Conservation (phyloP, 2,113 vertebrate genomes). For the Embiotoca jacksoni region DNA sequence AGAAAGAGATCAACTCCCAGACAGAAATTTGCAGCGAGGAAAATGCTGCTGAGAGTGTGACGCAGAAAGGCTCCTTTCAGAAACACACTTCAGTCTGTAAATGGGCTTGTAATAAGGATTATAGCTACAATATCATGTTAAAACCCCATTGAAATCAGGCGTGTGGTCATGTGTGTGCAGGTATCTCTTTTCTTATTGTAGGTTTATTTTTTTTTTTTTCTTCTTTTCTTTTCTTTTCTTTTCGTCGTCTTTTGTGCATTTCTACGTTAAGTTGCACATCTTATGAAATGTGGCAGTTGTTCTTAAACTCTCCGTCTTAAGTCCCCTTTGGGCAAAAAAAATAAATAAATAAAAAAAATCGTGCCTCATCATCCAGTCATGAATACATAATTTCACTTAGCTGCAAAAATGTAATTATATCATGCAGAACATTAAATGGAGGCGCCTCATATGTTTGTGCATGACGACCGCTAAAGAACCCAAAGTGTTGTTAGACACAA, state of each 20-base stretch:
- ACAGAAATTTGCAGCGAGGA: background rate
- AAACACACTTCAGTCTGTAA: background rate
- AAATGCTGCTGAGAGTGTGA: background rate
- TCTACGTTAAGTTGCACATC: fast-evolving
- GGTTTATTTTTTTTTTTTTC: background rate
- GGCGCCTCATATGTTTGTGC: too few relatives aligned
- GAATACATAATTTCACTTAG: too few relatives aligned
- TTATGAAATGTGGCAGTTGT: background rate
- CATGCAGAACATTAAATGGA: too few relatives aligned
- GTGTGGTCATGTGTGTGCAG: background rate
- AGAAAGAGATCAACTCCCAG: background rate
- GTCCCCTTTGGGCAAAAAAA: background rate
- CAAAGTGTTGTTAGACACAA: too few relatives aligned
- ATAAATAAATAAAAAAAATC: too few relatives aligned
- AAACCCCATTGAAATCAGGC: conserved; percentile 12
- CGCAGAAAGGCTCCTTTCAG: conserved; percentile 24
- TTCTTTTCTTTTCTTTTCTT: background rate
- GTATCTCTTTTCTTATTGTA: background rate
- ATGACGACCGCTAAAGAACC: too few relatives aligned
- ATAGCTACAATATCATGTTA: background rate
- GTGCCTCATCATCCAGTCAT: too few relatives aligned
- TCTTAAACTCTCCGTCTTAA: conserved; percentile 12
- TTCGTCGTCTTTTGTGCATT: background rate
- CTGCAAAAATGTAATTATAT: too few relatives aligned
- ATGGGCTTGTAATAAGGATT: conserved; percentile 7